Evolutionary conservation across 2,113 vertebrate genomes (phyloP), one percentile per base, ranked within the genome.

Genomic region (Tapirus terrestris): DNA sequence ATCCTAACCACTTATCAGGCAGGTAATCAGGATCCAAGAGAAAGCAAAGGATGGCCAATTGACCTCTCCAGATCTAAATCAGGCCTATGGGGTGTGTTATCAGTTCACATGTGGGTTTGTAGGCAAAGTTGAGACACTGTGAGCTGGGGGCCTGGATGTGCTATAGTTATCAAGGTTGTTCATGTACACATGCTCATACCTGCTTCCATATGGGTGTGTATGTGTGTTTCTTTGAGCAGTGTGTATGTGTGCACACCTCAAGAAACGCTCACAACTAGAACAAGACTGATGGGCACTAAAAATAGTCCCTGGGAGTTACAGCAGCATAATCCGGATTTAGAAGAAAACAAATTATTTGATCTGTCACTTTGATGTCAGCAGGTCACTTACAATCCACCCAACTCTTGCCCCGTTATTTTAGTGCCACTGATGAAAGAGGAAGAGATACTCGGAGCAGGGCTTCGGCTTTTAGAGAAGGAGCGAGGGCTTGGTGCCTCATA

Each of bases 331-430:
- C 97, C 80, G 94, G 98, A 97, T 98, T 98, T 98, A 95, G 92
- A 97, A 97, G 97, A 95, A 98, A 97, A 98, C 95, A 91, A 97
- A 97, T 91, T 90, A 97, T 93, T 96, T 94, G 84, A 97, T 96
- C 97, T 97, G 95, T 98, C 90, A 75, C 61, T 90, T 79, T 86
- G 84, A 96, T 96, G 96, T 97, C 93, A 96, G 94, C 92, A 94
- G 97, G 97, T 98, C 96, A 91, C 95, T 97, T 51, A 81, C 92
- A 94, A 94, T 89, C 97, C 45, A 83, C 87, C 89, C 53, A 58
- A 73, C 56, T 95, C 95, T 68, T 4, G 16, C 76, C 60, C 95
- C 92, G 60, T 73, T 92, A 94, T 65, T 87, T 92, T 45, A 89
- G 77, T 68, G 67, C 61, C 82, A 33, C 8, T 12, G 61, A 96